Conservation (phyloP, 2,113 vertebrate species). For the Todiramphus chloris region DNA sequence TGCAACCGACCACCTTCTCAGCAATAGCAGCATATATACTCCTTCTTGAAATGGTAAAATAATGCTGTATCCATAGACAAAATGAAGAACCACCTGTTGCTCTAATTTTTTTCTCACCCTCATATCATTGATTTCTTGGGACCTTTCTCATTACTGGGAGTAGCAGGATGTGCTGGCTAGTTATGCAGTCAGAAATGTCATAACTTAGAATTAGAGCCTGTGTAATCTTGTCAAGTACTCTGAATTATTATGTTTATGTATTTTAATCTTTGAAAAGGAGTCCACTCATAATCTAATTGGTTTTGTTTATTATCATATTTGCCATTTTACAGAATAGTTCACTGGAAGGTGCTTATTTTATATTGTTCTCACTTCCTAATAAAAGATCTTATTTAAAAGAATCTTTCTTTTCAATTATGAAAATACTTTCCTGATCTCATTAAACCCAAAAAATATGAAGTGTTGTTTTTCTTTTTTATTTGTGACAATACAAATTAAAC, state of each 20-base stretch:
- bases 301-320: conserved; percentile 27
- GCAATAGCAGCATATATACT: not conserved
- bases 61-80: not conserved
- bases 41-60: not conserved
- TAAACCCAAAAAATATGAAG: conserved; percentile 36
- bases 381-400: conserved; percentile 9
- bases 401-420: conserved; percentile 26
- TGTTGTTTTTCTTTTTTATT: conserved; percentile 30
- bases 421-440: conserved; percentile 44
- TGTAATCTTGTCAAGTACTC: conserved; percentile 7
- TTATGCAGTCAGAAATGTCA: not conserved
- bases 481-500: conserved; percentile 48
- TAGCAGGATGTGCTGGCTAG: not conserved
- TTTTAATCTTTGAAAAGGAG: conserved; percentile 28
- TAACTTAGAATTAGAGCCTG: not conserved
- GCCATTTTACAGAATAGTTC: conserved; percentile 23
- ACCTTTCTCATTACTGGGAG: not conserved
- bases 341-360: conserved; percentile 9
- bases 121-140: not conserved
- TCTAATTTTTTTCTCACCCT: not conserved
- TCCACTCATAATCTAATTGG: conserved; percentile 27
- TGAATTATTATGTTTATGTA: conserved; percentile 1
- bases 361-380: conserved; percentile 4
- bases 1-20: not conserved
- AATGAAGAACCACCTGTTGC: not conserved